A percentile compares a stretch with the other conserved stretches of the same genome.
These are phyloP conservation scores for Lithosia quadra DNA, from an alignment of 2,888 invertebrate genomes.

Conservation along the genomic window DNA sequence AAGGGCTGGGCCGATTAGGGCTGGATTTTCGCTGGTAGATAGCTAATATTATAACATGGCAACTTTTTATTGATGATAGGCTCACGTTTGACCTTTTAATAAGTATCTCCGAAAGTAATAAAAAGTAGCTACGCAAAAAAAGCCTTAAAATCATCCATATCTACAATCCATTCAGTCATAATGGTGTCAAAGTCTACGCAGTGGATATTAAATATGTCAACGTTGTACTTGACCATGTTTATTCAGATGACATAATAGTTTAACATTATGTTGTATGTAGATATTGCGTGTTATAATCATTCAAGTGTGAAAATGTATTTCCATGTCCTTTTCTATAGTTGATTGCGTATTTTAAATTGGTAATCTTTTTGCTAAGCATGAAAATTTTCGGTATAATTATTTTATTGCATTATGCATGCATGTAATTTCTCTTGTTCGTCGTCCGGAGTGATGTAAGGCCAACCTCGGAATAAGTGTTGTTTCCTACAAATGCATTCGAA, in stretches of 20 bases:
- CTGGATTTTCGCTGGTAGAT: no score
- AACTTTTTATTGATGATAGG: no score
- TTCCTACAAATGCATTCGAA: slow-evolving; percentile 6
- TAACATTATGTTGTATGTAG: neutral
- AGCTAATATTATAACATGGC: no score
- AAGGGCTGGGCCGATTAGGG: no score
- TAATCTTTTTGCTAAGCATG: neutral
- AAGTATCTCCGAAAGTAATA: no score
- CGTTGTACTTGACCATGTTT: neutral
- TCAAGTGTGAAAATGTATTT: neutral
- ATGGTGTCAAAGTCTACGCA: slow-evolving; percentile 1
- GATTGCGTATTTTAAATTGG: neutral
- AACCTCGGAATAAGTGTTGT: slow-evolving; percentile 6
- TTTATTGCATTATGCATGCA: neutral
- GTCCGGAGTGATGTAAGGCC: slow-evolving; percentile 10
- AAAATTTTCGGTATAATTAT: neutral
- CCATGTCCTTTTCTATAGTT: neutral
- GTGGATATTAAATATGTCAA: neutral
- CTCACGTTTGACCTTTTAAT: no score
- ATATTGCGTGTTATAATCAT: neutral
- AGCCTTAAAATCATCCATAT: no score
- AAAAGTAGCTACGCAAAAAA: no score
- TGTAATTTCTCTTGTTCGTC: neutral
- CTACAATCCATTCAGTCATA: no score
- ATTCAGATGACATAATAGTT: neutral